Conservation (phyloP, 2,888 invertebrate genomes). For the Microdon myrmicae region DNA sequence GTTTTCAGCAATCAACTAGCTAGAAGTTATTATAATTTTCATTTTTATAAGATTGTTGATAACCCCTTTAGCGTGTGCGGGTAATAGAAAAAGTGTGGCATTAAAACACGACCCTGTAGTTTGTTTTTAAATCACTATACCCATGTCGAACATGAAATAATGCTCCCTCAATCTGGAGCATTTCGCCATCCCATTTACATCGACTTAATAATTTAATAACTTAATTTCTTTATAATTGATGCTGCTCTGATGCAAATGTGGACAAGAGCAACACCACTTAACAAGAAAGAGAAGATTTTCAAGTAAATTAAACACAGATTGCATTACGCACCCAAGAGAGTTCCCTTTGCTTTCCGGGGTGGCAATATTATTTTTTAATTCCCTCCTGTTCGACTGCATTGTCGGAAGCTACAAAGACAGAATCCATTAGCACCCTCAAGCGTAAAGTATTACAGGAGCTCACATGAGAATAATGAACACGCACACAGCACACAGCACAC, state of each 20-base stretch:
- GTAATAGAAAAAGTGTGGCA: too few species aligned
- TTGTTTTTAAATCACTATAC: too few species aligned
- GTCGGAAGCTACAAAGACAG: conserved; percentile 25
- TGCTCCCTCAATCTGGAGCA: too few species aligned
- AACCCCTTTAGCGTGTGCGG: too few species aligned
- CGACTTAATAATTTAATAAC: not conserved
- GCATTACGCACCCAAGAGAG: conserved; percentile 10
- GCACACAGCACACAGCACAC: not conserved
- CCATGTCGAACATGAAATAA: not conserved
- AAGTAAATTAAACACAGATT: conserved; percentile 32
- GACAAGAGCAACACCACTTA: not conserved
- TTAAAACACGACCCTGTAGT: too few species aligned
- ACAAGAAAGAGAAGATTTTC: conserved; percentile 1
- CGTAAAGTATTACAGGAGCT: conserved; percentile 5
- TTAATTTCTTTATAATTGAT: conserved; percentile 9
- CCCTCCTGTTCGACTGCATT: conserved; percentile 15
- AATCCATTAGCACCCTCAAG: conserved; percentile 39
- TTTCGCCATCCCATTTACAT: not conserved
- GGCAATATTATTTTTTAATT: conserved; percentile 23
- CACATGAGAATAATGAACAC: conserved; percentile 12
- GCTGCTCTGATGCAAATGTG: not conserved
- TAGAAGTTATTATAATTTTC: too few species aligned
- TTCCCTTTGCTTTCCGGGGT: too few species aligned
- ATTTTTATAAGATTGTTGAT: too few species aligned
- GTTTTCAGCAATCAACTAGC: too few species aligned